These are phyloP conservation scores for Drosophila meridionalis DNA, from an alignment of 2,888 invertebrate species.

Conservation along the genomic window DNA sequence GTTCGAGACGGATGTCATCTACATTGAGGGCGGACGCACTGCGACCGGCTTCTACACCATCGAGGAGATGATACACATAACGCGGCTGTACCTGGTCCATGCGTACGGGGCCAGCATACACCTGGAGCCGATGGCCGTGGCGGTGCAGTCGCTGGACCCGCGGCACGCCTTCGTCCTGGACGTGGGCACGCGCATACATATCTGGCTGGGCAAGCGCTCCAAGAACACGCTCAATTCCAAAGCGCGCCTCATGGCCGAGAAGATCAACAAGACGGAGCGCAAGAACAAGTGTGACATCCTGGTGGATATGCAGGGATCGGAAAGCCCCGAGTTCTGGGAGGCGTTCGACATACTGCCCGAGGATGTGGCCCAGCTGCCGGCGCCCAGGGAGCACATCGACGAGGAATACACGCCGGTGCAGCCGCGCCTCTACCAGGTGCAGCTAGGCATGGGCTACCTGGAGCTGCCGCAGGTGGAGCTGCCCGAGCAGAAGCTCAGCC, in stretches of 20 bases:
- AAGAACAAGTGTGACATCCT: constrained; percentile 97
- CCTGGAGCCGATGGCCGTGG: constrained; percentile 93
- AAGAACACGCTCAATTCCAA: constrained; percentile 95
- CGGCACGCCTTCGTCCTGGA: constrained; percentile 97
- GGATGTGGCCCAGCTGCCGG: constrained; percentile 83
- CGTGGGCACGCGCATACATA: constrained; percentile 92
- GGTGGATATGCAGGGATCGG: constrained; percentile 92
- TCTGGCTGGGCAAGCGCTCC: constrained; percentile 93
- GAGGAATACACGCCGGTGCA: constrained; percentile 81
- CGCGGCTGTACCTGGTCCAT: constrained; percentile 94
- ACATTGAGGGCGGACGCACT: constrained; percentile 98
- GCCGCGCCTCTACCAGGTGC: constrained; percentile 96
- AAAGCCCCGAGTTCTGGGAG: constrained; percentile 94
- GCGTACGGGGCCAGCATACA: constrained; percentile 94
- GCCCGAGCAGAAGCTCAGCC: constrained; percentile 90
- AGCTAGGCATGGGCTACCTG: constrained; percentile 98
- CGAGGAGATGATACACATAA: constrained; percentile 94
- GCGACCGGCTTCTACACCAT: constrained; percentile 98
- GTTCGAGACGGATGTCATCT: constrained; percentile 95
- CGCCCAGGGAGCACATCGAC: constrained; percentile 84
- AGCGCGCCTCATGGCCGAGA: constrained; percentile 93
- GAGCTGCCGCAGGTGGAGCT: constrained; percentile 97
- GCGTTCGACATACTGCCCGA: constrained; percentile 86
- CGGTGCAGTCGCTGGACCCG: constrained; percentile 92
- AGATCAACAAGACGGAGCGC: constrained; percentile 98